A percentile compares a stretch with the other conserved stretches of the same genome.
Conservation (phyloP, 2,797 vertebrate genomes). For the Pyrocephalus nanus region DNA sequence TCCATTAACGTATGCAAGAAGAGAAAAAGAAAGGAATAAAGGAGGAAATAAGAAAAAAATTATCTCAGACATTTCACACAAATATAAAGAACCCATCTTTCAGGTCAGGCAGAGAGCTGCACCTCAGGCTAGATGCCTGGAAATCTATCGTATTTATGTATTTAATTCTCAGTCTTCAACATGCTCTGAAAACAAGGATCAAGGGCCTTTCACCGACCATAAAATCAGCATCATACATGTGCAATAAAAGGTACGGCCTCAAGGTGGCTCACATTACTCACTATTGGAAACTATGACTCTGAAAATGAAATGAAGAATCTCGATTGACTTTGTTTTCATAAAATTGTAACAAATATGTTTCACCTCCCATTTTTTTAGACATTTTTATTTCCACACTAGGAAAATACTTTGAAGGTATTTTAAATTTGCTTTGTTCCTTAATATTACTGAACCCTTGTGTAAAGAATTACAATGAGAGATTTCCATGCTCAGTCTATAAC, state of each 20-base stretch:
- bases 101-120: not conserved
- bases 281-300: not conserved
- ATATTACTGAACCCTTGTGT: not conserved
- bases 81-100: not conserved
- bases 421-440: not conserved
- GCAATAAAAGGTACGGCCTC: slow-evolving; percentile 45
- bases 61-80: not conserved
- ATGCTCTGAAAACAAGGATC: not conserved
- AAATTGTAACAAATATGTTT: not conserved
- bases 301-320: not conserved
- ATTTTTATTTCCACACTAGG: not conserved
- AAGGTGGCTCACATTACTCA: slow-evolving; percentile 69
- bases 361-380: not conserved
- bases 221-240: not conserved
- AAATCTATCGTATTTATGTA: not conserved
- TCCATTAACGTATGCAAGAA: not conserved
- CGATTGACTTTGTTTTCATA: not conserved
- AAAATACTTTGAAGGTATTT: not conserved
- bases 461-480: not conserved
- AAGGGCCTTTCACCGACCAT: not conserved
- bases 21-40: not conserved
- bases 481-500: not conserved
- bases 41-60: not conserved
- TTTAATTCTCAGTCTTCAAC: not conserved
- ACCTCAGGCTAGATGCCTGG: not conserved